These are phyloP conservation scores for Dasypolia templi DNA, from an alignment of 2,888 invertebrate species.

Conservation along the genomic window DNA sequence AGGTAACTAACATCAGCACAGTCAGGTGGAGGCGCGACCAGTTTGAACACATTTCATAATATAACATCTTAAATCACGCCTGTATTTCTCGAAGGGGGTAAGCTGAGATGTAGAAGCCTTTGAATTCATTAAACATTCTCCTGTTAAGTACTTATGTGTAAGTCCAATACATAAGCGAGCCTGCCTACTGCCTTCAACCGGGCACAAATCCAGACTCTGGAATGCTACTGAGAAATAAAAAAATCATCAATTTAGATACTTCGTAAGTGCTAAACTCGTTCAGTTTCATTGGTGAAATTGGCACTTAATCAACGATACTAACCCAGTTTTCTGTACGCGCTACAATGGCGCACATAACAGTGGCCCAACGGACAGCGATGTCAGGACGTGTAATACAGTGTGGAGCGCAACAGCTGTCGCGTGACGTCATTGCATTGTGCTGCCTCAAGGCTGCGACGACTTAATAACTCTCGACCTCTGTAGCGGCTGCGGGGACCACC, in stretches of 20 bases:
- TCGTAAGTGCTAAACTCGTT: too few relatives aligned
- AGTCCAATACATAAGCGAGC: neutral
- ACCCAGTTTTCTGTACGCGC: neutral
- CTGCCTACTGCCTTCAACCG: neutral
- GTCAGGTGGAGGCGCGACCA: neutral
- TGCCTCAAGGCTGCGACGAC: constrained; percentile 7
- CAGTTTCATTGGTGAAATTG: too few relatives aligned
- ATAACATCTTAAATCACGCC: neutral
- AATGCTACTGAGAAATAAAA: neutral
- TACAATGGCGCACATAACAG: constrained; percentile 18
- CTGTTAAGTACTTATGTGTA: neutral
- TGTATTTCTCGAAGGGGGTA: neutral
- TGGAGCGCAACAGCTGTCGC: constrained; percentile 34
- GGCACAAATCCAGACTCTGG: neutral
- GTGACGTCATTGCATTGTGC: constrained; percentile 33
- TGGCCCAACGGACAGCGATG: neutral
- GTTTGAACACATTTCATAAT: neutral
- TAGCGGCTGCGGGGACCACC: neutral
- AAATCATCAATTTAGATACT: neutral
- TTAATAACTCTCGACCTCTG: constrained; percentile 16
- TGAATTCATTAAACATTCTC: neutral
- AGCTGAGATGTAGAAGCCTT: too few relatives aligned
- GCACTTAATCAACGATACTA: neutral
- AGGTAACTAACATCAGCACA: neutral
- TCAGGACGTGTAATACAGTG: constrained; percentile 9